phyloP scores from a whole-genome alignment of 2,797 vertebrate genomes.

The Propithecus deckenii region DNA sequence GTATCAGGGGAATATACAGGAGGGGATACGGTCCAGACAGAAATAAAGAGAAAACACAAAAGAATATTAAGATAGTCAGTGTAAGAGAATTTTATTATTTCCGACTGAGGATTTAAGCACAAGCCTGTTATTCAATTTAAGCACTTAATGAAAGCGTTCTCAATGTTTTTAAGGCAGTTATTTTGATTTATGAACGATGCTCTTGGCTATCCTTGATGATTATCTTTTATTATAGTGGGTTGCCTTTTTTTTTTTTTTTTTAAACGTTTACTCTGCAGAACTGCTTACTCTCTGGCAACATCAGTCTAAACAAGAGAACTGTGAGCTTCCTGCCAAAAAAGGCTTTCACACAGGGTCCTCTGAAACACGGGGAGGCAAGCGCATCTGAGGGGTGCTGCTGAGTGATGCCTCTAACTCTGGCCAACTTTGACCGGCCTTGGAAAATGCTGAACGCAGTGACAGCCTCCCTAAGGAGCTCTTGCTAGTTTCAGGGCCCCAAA shows the following conservation, averaged over 20 bases:
- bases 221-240: not conserved
- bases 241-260: not conserved
- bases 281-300: not conserved
- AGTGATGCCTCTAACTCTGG: not conserved
- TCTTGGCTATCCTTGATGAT: not conserved
- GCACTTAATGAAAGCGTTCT: slow-evolving; percentile 44
- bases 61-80: not conserved
- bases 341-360: not conserved
- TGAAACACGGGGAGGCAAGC: fast-evolving
- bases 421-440: not conserved
- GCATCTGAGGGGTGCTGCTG: fast-evolving
- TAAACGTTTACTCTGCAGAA: not conserved
- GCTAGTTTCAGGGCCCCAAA: not conserved
- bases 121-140: not conserved
- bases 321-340: not conserved
- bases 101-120: not conserved
- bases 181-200: slow-evolving; percentile 51
- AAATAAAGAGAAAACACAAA: slow-evolving; percentile 40
- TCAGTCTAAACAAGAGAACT: not conserved
- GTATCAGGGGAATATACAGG: too few species aligned
- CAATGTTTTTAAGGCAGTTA: not conserved
- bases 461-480: not conserved
- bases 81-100: slow-evolving; percentile 66
- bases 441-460: not conserved
- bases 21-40: not conserved